phyloP scores from a whole-genome alignment of 2,113 vertebrate species.

The Cyanocitta stelleri region DNA sequence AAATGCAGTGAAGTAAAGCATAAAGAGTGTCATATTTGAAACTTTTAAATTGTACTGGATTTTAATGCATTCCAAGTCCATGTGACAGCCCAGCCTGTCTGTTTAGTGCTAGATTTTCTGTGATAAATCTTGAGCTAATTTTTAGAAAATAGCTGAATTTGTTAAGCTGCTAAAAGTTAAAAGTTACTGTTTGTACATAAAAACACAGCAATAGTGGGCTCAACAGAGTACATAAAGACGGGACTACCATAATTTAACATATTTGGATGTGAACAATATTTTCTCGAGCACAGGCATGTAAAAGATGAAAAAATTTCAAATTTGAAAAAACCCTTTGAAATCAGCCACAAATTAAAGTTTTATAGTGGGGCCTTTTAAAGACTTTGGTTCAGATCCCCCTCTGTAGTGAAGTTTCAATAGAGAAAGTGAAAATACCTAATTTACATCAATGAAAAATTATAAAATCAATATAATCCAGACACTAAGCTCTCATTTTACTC shows the following conservation, averaged over 20 bases:
- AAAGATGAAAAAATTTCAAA: neutral
- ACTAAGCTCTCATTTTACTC: neutral
- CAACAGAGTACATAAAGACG: neutral
- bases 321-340: neutral
- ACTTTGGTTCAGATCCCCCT: neutral
- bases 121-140: neutral
- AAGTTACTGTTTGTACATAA: neutral
- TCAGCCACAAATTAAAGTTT: neutral
- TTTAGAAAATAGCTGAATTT: neutral
- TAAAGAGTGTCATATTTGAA: neutral
- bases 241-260: neutral
- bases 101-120: neutral
- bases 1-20: slow-evolving; percentile 24
- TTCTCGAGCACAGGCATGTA: neutral
- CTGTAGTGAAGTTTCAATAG: neutral
- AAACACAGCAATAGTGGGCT: neutral
- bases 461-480: neutral
- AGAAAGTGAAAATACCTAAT: neutral
- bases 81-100: neutral
- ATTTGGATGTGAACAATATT: neutral
- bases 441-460: neutral
- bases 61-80: neutral
- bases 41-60: neutral
- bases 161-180: neutral
- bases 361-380: neutral